Conservation (phyloP, 2,797 vertebrate species). For the Epinephelus awoara region DNA sequence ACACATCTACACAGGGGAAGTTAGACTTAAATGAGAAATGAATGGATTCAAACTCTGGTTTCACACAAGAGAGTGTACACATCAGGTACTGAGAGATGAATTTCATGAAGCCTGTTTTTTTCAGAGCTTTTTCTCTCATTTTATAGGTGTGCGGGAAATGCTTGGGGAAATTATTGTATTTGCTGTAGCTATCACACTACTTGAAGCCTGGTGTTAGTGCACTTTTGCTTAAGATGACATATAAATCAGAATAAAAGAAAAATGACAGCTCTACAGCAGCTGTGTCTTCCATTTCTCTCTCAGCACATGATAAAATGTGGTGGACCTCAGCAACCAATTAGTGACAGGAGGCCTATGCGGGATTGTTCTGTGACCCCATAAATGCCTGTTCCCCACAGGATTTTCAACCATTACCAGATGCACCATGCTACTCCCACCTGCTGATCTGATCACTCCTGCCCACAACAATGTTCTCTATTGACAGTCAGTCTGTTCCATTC, state of each 20-base stretch:
- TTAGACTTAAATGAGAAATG: slow-evolving; percentile 34
- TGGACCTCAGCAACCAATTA: slow-evolving; percentile 49
- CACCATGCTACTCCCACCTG: background rate
- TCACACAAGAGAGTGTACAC: slow-evolving; percentile 12
- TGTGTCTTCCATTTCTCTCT: slow-evolving; percentile 27
- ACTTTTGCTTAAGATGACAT: slow-evolving; percentile 58
- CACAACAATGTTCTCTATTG: background rate
- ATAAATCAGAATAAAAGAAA: slow-evolving; percentile 63
- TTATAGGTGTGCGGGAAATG: slow-evolving; percentile 4
- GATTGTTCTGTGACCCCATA: slow-evolving; percentile 14
- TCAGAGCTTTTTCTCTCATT: background rate
- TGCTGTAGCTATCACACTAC: slow-evolving; percentile 12
- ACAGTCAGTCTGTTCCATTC: slow-evolving; percentile 6
- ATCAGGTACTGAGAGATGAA: slow-evolving; percentile 4
- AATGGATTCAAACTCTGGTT: slow-evolving; percentile 38
- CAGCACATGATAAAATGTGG: slow-evolving; percentile 21
- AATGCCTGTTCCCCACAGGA: background rate
- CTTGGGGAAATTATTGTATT: slow-evolving; percentile 27
- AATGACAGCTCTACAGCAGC: slow-evolving; percentile 38
- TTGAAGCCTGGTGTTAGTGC: slow-evolving; percentile 35
- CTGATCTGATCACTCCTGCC: slow-evolving; percentile 18
- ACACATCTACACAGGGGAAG: slow-evolving; percentile 3
- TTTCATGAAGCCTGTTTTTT: slow-evolving; percentile 16
- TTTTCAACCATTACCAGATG: slow-evolving; percentile 28
- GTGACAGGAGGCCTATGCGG: slow-evolving; percentile 18